phyloP scores from a whole-genome alignment of 37 sponge, comb jelly and placozoan species.

The Petrosia ficiformis region DNA sequence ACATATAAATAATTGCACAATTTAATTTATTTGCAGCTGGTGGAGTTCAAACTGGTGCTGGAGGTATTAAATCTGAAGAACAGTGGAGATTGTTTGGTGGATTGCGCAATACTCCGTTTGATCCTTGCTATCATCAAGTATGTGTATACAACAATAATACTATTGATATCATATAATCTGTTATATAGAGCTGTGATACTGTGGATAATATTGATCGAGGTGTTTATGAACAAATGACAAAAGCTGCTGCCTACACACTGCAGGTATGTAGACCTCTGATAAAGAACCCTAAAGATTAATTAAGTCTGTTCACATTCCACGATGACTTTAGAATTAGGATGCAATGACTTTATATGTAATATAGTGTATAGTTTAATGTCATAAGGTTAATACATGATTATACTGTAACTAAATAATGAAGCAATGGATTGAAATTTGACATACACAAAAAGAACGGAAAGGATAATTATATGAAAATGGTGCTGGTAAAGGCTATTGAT shows the following conservation, averaged over 20 bases:
- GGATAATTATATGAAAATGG: too few species aligned
- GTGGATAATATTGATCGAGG: slow-evolving; percentile 57
- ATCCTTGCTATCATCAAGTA: slow-evolving; percentile 86
- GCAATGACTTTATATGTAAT: too few species aligned
- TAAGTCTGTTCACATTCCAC: neutral
- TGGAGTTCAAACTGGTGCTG: slow-evolving; percentile 75
- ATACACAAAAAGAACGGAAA: too few species aligned
- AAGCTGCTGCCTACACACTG: slow-evolving; percentile 64
- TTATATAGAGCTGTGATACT: slow-evolving; percentile 67
- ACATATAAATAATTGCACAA: neutral
- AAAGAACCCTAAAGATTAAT: neutral
- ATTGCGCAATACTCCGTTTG: slow-evolving; percentile 63
- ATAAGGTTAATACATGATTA: too few species aligned
- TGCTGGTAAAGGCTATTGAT: slow-evolving; percentile 1
- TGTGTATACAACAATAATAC: neutral
- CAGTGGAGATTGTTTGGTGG: slow-evolving; percentile 57
- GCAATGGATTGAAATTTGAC: too few species aligned
- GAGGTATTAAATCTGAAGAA: slow-evolving; percentile 56
- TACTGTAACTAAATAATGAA: too few species aligned
- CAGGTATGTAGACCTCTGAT: too few species aligned
- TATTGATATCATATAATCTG: neutral
- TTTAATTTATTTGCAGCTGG: slow-evolving; percentile 50
- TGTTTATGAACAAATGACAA: slow-evolving; percentile 54
- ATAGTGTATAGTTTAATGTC: too few species aligned
- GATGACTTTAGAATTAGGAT: too few species aligned